phyloP scores from a whole-genome alignment of 2,113 vertebrate species.

The Orientallactaga bullata region DNA sequence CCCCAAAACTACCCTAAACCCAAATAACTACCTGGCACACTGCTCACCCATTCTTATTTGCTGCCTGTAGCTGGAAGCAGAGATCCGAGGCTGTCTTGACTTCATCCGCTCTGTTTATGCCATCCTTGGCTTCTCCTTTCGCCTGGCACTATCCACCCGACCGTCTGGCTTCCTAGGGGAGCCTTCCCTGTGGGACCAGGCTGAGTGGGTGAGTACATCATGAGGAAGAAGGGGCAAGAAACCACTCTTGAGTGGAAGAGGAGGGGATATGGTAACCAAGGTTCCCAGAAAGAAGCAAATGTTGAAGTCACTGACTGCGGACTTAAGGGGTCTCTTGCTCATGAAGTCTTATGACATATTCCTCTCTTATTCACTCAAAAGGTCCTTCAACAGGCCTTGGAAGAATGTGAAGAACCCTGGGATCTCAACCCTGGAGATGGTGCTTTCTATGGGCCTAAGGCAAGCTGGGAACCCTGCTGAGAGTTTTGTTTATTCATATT shows the following conservation, averaged over 20 bases:
- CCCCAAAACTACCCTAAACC: neutral
- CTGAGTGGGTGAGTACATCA: constrained; percentile 90
- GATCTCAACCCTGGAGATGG: constrained; percentile 93
- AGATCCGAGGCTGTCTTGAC: constrained; percentile 93
- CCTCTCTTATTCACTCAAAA: constrained; percentile 63
- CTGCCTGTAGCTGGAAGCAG: constrained; percentile 89
- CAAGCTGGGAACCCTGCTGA: constrained; percentile 70
- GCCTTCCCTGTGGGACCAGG: constrained; percentile 91
- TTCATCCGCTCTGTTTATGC: constrained; percentile 92
- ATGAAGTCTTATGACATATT: neutral
- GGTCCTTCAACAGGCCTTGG: constrained; percentile 92
- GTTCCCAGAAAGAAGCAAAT: neutral
- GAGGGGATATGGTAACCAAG: neutral
- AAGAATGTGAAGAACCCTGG: constrained; percentile 92
- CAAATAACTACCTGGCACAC: neutral
- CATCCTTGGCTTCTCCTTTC: constrained; percentile 94
- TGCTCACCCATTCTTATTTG: neutral
- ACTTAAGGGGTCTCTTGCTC: neutral
- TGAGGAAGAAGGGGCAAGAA: neutral
- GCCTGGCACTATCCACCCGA: constrained; percentile 92
- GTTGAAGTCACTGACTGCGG: neutral
- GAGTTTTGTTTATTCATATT: constrained; percentile 10
- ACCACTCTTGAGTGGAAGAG: neutral
- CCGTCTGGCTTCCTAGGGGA: constrained; percentile 92
- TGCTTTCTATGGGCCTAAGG: constrained; percentile 97